Conservation (phyloP, 1,140 invertebrate species). For the Octopus bimaculoides region DNA sequence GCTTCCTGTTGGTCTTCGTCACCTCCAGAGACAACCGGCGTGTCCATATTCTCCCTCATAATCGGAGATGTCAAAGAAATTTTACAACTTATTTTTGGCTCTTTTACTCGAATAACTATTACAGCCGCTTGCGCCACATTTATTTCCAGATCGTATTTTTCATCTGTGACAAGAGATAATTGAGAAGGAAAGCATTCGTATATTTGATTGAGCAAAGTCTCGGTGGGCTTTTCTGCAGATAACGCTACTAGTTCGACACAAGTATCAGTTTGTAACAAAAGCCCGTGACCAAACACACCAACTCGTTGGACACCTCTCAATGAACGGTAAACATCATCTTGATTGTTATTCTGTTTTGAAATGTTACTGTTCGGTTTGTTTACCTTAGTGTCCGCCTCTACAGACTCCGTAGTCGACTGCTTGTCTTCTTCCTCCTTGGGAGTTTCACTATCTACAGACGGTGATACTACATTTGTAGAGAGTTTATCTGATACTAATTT, state of each 20-base stretch:
- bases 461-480: not conserved
- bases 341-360: not conserved
- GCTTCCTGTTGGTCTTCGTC: not conserved
- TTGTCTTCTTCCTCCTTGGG: not conserved
- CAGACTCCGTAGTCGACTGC: not conserved
- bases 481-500: not conserved
- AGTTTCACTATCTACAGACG: not conserved
- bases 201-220: not conserved
- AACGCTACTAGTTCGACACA: constrained; percentile 4
- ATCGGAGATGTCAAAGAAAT: not conserved
- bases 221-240: not conserved
- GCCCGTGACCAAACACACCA: not conserved
- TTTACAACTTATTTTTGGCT: not conserved
- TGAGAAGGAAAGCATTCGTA: not conserved
- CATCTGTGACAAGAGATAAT: not conserved
- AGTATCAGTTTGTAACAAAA: not conserved
- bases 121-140: not conserved
- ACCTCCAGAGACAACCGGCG: not conserved
- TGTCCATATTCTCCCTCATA: not conserved
- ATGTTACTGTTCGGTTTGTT: not conserved
- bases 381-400: not conserved
- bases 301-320: not conserved
- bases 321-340: constrained; percentile 1
- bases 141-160: not conserved
- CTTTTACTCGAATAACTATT: not conserved